A percentile compares a stretch with the other conserved stretches of the same genome.
phyloP scores from a whole-genome alignment of 1,140 invertebrate genomes.

The Theocolax elegans region DNA sequence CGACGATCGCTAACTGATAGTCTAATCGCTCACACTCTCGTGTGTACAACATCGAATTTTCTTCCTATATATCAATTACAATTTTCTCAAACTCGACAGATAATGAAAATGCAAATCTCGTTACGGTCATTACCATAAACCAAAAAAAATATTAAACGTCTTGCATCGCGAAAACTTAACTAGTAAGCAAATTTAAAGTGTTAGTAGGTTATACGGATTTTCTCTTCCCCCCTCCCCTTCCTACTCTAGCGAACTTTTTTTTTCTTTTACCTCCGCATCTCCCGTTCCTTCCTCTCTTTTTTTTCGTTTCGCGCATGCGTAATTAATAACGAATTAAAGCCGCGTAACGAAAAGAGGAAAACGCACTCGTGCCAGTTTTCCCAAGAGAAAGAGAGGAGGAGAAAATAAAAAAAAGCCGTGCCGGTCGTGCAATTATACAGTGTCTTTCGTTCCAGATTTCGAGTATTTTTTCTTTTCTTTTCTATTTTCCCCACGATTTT shows the following conservation, averaged over 20 bases:
- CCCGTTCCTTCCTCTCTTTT: not conserved
- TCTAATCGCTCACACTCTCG: too few relatives aligned
- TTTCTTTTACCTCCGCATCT: not conserved
- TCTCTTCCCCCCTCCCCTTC: not conserved
- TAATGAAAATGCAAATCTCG: too few relatives aligned
- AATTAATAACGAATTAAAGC: constrained; percentile 16
- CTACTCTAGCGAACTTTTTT: not conserved
- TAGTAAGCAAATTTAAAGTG: constrained; percentile 36
- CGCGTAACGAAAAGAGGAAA: not conserved
- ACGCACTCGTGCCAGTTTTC: constrained; percentile 14
- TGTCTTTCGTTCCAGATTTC: too few relatives aligned
- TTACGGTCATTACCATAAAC: too few relatives aligned
- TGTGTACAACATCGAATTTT: not conserved
- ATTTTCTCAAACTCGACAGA: too few relatives aligned
- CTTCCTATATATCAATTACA: too few relatives aligned
- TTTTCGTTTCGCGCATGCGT: not conserved
- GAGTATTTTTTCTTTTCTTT: too few relatives aligned
- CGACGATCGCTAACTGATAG: constrained; percentile 24
- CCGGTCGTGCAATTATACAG: not conserved
- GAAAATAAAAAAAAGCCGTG: not conserved
- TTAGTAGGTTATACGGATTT: constrained; percentile 36
- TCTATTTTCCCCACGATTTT: too few relatives aligned
- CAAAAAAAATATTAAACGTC: too few relatives aligned
- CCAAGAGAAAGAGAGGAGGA: constrained; percentile 2
- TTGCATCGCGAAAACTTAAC: too few relatives aligned